These are phyloP conservation scores for Bradypodion pumilum DNA, from an alignment of 2,797 vertebrate species.

Conservation along the genomic window DNA sequence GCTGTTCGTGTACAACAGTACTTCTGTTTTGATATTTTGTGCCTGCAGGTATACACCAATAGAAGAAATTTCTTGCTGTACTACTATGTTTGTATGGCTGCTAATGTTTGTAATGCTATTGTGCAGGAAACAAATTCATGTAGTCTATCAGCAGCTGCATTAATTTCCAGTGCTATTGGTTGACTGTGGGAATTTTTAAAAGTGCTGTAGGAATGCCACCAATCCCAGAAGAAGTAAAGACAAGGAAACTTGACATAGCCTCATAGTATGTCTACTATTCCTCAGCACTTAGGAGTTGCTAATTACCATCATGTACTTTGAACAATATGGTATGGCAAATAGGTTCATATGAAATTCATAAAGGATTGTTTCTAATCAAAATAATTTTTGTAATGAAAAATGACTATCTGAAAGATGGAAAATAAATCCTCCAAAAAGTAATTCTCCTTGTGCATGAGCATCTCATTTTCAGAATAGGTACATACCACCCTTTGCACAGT, in stretches of 20 bases:
- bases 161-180: too few species aligned
- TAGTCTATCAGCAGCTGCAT: too few species aligned
- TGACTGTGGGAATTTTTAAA: not conserved
- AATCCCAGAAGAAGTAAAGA: not conserved
- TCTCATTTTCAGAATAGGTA: not conserved
- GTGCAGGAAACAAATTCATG: not conserved
- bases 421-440: not conserved
- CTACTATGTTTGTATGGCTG: not conserved
- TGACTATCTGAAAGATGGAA: not conserved
- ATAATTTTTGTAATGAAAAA: not conserved
- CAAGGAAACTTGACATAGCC: not conserved
- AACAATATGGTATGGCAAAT: not conserved
- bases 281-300: not conserved
- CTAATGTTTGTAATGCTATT: not conserved
- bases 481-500: not conserved
- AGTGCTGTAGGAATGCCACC: not conserved
- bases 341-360: constrained; percentile 17
- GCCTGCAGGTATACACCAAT: not conserved
- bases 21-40: not conserved
- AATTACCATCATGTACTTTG: not conserved
- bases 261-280: not conserved
- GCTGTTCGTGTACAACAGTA: not conserved
- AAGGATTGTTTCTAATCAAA: not conserved
- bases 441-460: constrained; percentile 37
- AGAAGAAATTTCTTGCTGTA: not conserved